Percentiles rank a stretch among this genome's conserved stretches.
These are phyloP conservation scores for Chaetoderma sp. DNA, from an alignment of 2,888 invertebrate species.

Conservation along the genomic window DNA sequence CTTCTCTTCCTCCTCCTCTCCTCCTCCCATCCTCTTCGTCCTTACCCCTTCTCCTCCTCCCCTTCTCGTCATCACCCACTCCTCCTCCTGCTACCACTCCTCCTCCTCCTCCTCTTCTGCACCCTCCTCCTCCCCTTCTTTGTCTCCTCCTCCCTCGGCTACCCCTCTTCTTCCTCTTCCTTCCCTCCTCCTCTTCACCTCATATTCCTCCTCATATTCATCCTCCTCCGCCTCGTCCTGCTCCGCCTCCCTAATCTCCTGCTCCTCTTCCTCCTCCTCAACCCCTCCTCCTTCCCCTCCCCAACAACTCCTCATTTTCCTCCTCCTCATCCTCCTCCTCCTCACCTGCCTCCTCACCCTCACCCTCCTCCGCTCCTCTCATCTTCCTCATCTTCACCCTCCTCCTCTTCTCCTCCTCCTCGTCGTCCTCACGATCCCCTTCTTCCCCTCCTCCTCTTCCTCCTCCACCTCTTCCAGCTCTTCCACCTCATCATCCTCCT, in stretches of 20 bases:
- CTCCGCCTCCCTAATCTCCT: background rate
- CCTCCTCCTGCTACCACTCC: no score
- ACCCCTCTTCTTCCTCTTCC: conserved; percentile 3
- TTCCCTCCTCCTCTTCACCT: background rate
- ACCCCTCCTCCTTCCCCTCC: conserved; percentile 14
- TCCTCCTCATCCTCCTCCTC: background rate
- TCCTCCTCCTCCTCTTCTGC: no score
- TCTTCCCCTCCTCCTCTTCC: background rate
- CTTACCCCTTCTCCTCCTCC: background rate
- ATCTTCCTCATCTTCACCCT: background rate
- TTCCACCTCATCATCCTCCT: no score
- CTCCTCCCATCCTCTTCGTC: conserved; percentile 8
- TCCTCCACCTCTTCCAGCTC: no score
- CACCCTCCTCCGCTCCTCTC: no score
- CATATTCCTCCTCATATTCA: background rate
- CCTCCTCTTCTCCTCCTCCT: no score
- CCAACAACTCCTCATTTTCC: background rate
- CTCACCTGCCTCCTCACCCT: conserved; percentile 14
- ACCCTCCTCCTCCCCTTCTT: no score
- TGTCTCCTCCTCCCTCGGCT: no score
- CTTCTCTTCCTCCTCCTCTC: background rate
- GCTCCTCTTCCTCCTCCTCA: conserved; percentile 4
- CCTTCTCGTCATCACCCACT: no score
- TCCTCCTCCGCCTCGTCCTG: background rate
- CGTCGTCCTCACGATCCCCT: no score